Percentiles rank a stretch among this genome's conserved stretches.
phyloP scores from a whole-genome alignment of 2,888 invertebrate species.

The Andrena haemorrhoa region DNA sequence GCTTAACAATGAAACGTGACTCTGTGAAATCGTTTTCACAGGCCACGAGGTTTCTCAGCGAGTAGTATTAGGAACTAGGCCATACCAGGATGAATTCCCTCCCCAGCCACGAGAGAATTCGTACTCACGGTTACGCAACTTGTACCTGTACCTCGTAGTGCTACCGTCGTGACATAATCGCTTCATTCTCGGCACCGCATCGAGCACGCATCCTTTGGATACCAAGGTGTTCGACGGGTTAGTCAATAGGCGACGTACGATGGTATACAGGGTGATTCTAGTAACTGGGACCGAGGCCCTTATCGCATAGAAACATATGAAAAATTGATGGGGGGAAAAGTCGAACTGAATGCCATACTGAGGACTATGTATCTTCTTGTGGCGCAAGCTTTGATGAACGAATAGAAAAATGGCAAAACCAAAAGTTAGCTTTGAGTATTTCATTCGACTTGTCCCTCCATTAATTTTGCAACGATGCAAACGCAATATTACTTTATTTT shows the following conservation, averaged over 20 bases:
- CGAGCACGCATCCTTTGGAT: slow-evolving; percentile 22
- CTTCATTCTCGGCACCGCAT: slow-evolving; percentile 26
- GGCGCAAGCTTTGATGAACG: too few relatives aligned
- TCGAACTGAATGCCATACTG: too few relatives aligned
- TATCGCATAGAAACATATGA: too few relatives aligned
- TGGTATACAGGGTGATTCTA: background rate
- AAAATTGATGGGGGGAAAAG: too few relatives aligned
- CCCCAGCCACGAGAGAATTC: slow-evolving; percentile 29
- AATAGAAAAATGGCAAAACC: too few relatives aligned
- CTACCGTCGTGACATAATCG: slow-evolving; percentile 49
- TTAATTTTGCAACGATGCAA: too few relatives aligned
- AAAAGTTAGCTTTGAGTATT: too few relatives aligned
- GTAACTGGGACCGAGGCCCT: too few relatives aligned
- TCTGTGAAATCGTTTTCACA: background rate
- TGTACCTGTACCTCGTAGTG: slow-evolving; percentile 36
- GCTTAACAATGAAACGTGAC: background rate
- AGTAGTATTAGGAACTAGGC: slow-evolving; percentile 9
- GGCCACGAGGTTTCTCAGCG: background rate
- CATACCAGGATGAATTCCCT: background rate
- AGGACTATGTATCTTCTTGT: too few relatives aligned
- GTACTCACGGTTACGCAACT: slow-evolving; percentile 33
- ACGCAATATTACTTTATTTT: too few relatives aligned
- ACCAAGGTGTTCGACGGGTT: slow-evolving; percentile 46
- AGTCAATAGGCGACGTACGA: slow-evolving; percentile 52
- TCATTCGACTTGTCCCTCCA: too few relatives aligned